phyloP scores from a whole-genome alignment of 2,888 invertebrate genomes.

The Monoplex corrugatus region DNA sequence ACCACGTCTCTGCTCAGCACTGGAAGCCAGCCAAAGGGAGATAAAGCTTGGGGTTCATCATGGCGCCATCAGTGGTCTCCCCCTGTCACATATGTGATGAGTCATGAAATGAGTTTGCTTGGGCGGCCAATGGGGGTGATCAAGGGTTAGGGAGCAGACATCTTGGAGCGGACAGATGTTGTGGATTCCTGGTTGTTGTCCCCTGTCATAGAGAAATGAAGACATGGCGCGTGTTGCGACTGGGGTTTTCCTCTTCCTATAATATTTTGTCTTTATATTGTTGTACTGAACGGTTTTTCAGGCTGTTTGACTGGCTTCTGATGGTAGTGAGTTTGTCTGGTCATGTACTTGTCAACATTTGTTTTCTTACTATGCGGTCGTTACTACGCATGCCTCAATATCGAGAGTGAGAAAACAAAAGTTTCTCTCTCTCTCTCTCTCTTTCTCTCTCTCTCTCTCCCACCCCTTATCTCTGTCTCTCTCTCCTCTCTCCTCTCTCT shows the following conservation, averaged over 20 bases:
- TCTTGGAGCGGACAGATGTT: not conserved
- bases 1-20: constrained; percentile 25
- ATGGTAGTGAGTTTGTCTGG: too few species aligned
- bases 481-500: not conserved
- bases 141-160: not conserved
- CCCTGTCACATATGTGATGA: constrained; percentile 32
- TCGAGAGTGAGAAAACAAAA: too few species aligned
- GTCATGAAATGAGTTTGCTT: constrained; percentile 51
- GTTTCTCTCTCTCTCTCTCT: too few species aligned
- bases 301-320: too few species aligned
- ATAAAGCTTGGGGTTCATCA: constrained; percentile 45
- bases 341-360: too few species aligned
- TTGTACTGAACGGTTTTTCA: too few species aligned
- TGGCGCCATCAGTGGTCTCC: constrained; percentile 38
- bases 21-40: constrained; percentile 47
- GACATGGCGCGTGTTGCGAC: too few species aligned
- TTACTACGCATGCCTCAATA: too few species aligned
- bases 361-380: too few species aligned
- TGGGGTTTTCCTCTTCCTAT: too few species aligned
- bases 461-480: not conserved
- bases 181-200: not conserved
- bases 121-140: constrained; percentile 17
- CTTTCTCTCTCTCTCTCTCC: not conserved
- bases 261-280: too few species aligned
- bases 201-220: too few species aligned